Percentiles rank a stretch among this genome's conserved stretches.
Evolutionary conservation across 92 coral and sea anemone species (phyloP).

Genomic region (Parazoanthus atlanticus): DNA sequence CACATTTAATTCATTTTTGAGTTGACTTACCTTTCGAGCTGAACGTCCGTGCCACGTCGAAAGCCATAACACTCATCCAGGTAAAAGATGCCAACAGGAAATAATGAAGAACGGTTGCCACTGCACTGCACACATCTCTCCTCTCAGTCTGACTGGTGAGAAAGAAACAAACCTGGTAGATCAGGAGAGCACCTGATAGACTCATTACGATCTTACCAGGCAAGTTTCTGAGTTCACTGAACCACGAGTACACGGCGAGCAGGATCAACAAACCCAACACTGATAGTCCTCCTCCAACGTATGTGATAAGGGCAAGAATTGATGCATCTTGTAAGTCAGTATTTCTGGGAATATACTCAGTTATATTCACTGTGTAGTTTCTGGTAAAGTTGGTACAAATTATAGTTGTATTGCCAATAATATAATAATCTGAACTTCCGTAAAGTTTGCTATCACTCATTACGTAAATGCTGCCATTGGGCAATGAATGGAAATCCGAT

Average conservation of each 20-base stretch:
- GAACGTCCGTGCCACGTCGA: too few species aligned
- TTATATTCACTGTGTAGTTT: too few species aligned
- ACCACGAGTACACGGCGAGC: slow-evolving; percentile 18
- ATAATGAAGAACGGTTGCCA: slow-evolving; percentile 2
- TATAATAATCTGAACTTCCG: background rate
- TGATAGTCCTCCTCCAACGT: background rate
- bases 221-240: slow-evolving; percentile 1
- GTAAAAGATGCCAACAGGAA: background rate
- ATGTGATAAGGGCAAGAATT: slow-evolving; percentile 1
- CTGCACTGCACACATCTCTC: background rate
- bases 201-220: slow-evolving; percentile 7
- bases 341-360: too few species aligned
- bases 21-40: too few species aligned
- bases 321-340: background rate
- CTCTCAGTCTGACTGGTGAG: slow-evolving; percentile 1
- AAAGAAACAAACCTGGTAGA: background rate
- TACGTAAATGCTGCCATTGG: background rate
- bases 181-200: slow-evolving; percentile 1
- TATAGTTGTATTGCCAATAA: background rate
- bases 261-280: background rate
- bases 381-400: slow-evolving; percentile 14
- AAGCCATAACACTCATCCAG: slow-evolving; percentile 6
- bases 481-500: background rate
- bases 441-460: background rate
- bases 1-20: too few species aligned